Evolutionary conservation across 2,888 invertebrate species (phyloP).

Genomic region (Idaea biselata): DNA sequence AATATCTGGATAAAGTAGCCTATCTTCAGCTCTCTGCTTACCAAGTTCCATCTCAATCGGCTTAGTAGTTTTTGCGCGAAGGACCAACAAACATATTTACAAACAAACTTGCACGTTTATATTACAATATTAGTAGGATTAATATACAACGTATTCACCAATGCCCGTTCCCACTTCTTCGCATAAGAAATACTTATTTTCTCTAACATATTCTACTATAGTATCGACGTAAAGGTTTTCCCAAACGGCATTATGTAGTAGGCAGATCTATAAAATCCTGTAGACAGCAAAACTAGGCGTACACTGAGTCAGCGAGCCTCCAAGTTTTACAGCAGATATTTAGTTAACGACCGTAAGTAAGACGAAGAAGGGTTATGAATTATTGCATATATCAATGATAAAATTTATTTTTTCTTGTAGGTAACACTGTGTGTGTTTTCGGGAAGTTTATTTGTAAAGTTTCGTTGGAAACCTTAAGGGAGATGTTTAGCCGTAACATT

Average conservation of each 20-base stretch:
- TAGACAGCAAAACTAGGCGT: constrained; percentile 31
- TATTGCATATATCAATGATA: constrained; percentile 32
- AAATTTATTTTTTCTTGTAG: constrained; percentile 31
- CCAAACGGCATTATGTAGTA: constrained; percentile 31
- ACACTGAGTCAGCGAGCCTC: constrained; percentile 30
- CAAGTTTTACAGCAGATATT: constrained; percentile 31
- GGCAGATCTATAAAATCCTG: constrained; percentile 25
- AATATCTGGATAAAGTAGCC: too few relatives aligned
- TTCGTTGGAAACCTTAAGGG: not conserved
- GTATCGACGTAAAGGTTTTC: constrained; percentile 28
- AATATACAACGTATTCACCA: too few relatives aligned
- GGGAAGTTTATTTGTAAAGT: not conserved
- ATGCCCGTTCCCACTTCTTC: too few relatives aligned
- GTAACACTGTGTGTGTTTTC: constrained; percentile 23
- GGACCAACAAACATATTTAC: too few relatives aligned
- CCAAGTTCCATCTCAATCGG: too few relatives aligned
- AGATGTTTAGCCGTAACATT: not conserved
- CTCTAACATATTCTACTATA: constrained; percentile 18
- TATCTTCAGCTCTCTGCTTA: too few relatives aligned
- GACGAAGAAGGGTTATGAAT: constrained; percentile 31
- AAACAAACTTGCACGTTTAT: too few relatives aligned
- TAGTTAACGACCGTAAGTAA: constrained; percentile 32
- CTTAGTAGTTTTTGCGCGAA: too few relatives aligned
- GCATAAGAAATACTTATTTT: too few relatives aligned
- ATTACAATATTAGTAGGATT: too few relatives aligned